phyloP scores from a whole-genome alignment of 1,140 invertebrate genomes.

The Aphelenchoides fujianensis region DNA sequence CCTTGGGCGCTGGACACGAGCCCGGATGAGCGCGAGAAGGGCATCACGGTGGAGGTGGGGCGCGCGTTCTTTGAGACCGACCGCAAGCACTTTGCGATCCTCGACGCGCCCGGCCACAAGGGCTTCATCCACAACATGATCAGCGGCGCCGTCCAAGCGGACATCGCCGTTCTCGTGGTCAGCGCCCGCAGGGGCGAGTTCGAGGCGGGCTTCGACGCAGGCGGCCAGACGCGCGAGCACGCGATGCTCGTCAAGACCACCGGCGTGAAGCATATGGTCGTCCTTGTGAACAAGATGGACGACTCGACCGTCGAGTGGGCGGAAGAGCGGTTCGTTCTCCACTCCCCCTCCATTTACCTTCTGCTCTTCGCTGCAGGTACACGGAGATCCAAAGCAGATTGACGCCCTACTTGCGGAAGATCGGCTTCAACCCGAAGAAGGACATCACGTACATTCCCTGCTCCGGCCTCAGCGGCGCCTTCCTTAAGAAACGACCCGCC shows the following conservation, averaged over 20 bases:
- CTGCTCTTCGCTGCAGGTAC: conserved; percentile 65
- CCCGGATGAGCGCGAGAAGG: conserved; percentile 77
- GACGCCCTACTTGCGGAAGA: conserved; percentile 89
- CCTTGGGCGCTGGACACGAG: conserved; percentile 99
- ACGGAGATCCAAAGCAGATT: conserved; percentile 84
- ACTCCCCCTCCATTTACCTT: background rate
- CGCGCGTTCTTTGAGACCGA: conserved; percentile 98
- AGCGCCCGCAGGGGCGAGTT: conserved; percentile 99
- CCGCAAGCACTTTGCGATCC: conserved; percentile 96
- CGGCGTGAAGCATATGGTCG: conserved; percentile 94
- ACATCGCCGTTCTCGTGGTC: conserved; percentile 95
- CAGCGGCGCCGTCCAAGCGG: conserved; percentile 93
- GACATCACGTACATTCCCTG: conserved; percentile 96
- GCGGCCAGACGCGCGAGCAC: conserved; percentile 97
- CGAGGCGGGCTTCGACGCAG: conserved; percentile 98
- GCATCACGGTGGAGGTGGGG: conserved; percentile 98
- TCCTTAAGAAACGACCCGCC: conserved; percentile 59
- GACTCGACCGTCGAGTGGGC: conserved; percentile 97
- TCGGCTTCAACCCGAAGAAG: conserved; percentile 92
- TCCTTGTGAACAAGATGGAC: conserved; percentile 99
- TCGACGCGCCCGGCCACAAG: conserved; percentile 98
- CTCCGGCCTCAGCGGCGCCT: conserved; percentile 80
- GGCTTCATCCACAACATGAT: conserved; percentile 99
- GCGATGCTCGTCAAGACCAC: conserved; percentile 99
- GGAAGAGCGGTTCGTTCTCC: conserved; percentile 72